Conservation (phyloP, 2,888 invertebrate genomes). For the Athalia rosae region DNA sequence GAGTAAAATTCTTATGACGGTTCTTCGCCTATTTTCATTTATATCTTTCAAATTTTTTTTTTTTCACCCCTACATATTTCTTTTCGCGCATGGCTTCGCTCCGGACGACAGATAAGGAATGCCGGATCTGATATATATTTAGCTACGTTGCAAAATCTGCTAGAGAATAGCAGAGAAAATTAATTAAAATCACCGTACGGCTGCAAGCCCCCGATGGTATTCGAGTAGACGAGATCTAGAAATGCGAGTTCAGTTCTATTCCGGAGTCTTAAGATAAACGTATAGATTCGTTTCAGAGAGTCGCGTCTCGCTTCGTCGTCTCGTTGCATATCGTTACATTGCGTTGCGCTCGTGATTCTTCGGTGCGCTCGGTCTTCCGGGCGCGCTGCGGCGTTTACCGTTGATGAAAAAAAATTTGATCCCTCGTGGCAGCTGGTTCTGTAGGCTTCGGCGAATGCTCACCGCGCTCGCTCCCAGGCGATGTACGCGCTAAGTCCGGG, state of each 20-base stretch:
- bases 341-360: conserved; percentile 7
- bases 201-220: too few species aligned
- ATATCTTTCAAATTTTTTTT: background rate
- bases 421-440: conserved; percentile 37
- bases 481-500: conserved; percentile 29
- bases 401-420: conserved; percentile 45
- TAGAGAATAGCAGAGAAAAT: background rate
- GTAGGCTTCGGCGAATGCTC: conserved; percentile 17
- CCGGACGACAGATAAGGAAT: background rate
- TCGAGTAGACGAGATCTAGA: too few species aligned
- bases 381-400: background rate
- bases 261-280: background rate
- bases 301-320: background rate
- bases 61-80: background rate
- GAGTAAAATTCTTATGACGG: background rate
- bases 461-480: conserved; percentile 42
- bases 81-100: background rate
- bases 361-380: conserved; percentile 41
- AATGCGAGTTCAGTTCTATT: background rate
- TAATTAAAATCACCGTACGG: background rate
- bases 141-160: background rate
- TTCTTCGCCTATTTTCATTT: background rate
- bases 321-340: background rate
- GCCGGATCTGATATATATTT: background rate
- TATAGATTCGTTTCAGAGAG: conserved; percentile 26